Evolutionary conservation across 2,888 invertebrate species (phyloP), one percentile per base, ranked within the genome.

Genomic region (Bombyx huttoni): DNA sequence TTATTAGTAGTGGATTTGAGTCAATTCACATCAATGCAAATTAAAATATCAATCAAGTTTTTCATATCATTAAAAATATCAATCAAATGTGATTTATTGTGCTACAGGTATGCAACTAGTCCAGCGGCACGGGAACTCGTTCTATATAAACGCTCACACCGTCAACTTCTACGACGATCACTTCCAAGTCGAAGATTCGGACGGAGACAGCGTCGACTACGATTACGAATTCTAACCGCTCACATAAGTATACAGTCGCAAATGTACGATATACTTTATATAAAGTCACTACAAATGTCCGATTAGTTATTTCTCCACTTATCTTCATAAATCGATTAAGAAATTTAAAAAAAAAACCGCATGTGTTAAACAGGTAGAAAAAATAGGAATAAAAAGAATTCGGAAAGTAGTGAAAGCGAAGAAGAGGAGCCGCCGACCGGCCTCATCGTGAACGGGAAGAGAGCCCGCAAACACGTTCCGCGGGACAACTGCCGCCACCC

Each of bases 131-230:
- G 87, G 86, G 51, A 79, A 79, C 59, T 57, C 74, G 51, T 80
- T 75, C 71, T 81, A 79, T 65, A 81, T 88, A 60, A 80, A 82
- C 58, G 87, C 86, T 13, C 73, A 78, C 55, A 59, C 79, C 1
- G 82, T 88, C 40, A 81, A 83, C 58, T 83, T 87, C 63, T 75
- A 79, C 68, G 83, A 82, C 58, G 78, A 79, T 57, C 78, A 75
- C 54, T 78, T 75, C 56, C 68, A 75, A 61, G 75, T 77, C 0
- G 78, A 80, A 50, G 83, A 82, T 60, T 81, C 80, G 0, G 84
- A 86, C 53, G 84, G 78, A 0, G 82, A 88, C 55, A 80, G 81
- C 58, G 85, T 81, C 52, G 89, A 89, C 60, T 78, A 67, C 58
- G 89, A 89, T 67, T 88, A 86, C 53, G 88, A 89, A 52, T 87